Percentiles rank a stretch among this genome's conserved stretches.
These are phyloP conservation scores for Uria lomvia DNA, from an alignment of 2,113 vertebrate species.

Conservation along the genomic window DNA sequence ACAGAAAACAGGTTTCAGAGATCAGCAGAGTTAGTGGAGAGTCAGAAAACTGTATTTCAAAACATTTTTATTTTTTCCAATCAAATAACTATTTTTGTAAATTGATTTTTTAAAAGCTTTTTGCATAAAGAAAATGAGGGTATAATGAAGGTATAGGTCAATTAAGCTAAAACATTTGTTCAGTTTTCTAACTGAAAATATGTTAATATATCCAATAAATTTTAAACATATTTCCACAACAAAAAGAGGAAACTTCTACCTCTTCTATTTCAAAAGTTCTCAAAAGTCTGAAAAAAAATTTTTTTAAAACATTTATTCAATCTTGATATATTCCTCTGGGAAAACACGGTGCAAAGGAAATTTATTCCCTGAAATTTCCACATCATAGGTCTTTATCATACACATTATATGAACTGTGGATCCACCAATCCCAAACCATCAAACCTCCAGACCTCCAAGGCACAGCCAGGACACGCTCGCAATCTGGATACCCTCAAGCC, in stretches of 20 bases:
- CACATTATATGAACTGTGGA: neutral
- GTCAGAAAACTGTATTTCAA: neutral
- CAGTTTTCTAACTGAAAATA: neutral
- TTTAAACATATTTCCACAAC: neutral
- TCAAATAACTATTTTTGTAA: neutral
- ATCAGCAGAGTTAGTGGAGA: neutral
- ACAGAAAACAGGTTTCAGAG: neutral
- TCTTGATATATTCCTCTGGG: neutral
- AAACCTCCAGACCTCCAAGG: neutral
- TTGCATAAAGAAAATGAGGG: neutral
- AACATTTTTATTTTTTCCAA: neutral
- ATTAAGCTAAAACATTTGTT: neutral
- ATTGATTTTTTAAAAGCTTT: neutral
- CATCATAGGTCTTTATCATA: neutral
- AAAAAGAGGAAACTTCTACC: neutral
- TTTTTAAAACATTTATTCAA: constrained; percentile 9
- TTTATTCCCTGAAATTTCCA: constrained; percentile 27
- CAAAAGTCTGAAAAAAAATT: neutral
- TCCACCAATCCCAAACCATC: neutral
- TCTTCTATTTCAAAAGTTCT: neutral
- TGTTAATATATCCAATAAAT: neutral
- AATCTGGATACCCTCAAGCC: neutral
- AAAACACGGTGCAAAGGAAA: neutral
- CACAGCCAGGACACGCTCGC: neutral
- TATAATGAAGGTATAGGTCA: neutral